These are phyloP conservation scores for Lipotes vexillifer DNA, from an alignment of 2,113 vertebrate species.

Conservation along the genomic window DNA sequence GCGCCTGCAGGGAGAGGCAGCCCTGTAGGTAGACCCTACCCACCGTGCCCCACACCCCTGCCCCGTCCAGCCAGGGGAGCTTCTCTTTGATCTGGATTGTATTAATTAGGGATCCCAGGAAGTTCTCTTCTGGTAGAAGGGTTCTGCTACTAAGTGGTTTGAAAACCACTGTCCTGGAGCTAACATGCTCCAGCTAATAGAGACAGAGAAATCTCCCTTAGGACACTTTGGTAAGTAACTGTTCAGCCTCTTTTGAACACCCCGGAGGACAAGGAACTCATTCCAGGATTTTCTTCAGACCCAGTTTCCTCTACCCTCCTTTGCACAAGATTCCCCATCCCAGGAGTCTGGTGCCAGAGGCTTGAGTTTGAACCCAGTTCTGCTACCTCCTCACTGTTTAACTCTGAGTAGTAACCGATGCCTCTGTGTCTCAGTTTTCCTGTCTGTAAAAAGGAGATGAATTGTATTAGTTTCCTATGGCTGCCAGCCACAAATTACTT, in stretches of 20 bases:
- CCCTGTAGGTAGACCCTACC: no score
- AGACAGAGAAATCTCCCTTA: neutral
- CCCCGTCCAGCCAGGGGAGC: neutral
- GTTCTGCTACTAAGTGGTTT: neutral
- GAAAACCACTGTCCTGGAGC: neutral
- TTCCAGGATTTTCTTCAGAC: neutral
- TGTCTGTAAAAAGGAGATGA: neutral
- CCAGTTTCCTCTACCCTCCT: neutral
- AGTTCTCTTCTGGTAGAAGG: neutral
- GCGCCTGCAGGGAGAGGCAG: neutral
- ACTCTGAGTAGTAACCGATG: fast-evolving
- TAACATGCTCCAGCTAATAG: neutral
- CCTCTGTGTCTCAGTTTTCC: neutral
- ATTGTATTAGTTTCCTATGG: fast-evolving
- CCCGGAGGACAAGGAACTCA: neutral
- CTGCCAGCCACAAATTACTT: neutral
- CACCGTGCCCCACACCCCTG: no score
- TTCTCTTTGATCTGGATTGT: neutral
- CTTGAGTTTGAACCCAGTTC: neutral
- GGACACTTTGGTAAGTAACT: neutral
- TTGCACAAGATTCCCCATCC: neutral
- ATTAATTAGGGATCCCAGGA: neutral
- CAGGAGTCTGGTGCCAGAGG: neutral
- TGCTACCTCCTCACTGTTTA: neutral
- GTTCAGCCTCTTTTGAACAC: neutral